These are phyloP conservation scores for Alaudala cheleensis DNA, from an alignment of 2,113 vertebrate species.

Conservation along the genomic window DNA sequence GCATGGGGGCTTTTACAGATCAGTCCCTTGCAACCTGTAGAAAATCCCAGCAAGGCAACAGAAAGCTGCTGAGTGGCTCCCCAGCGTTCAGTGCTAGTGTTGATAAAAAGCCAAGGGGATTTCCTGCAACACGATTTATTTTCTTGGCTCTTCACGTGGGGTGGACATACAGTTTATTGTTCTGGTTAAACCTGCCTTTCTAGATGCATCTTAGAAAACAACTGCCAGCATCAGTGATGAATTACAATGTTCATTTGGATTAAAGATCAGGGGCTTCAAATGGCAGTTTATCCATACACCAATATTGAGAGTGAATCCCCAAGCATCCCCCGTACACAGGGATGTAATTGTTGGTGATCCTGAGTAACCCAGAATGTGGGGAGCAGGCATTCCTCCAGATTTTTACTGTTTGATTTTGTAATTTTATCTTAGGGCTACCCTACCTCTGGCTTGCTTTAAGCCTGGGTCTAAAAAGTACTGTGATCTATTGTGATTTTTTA, in stretches of 20 bases:
- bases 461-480: not conserved
- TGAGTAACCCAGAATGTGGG: not conserved
- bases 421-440: not conserved
- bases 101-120: not conserved
- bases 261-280: not conserved
- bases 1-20: not conserved
- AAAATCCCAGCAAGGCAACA: not conserved
- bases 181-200: not conserved
- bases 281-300: not conserved
- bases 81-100: not conserved
- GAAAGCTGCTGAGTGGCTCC: not conserved
- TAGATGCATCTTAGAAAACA: not conserved
- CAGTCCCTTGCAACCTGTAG: not conserved
- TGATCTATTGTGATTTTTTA: not conserved
- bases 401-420: not conserved
- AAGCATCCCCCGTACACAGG: not conserved
- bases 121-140: not conserved
- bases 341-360: not conserved
- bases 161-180: not conserved
- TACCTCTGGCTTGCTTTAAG: not conserved
- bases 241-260: not conserved
- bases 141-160: not conserved
- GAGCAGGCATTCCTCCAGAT: not conserved
- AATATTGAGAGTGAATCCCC: not conserved
- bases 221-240: not conserved